Base-by-base conservation (phyloP, 1,140 invertebrate genomes). In the Philopotamus ludificatus region DNA sequence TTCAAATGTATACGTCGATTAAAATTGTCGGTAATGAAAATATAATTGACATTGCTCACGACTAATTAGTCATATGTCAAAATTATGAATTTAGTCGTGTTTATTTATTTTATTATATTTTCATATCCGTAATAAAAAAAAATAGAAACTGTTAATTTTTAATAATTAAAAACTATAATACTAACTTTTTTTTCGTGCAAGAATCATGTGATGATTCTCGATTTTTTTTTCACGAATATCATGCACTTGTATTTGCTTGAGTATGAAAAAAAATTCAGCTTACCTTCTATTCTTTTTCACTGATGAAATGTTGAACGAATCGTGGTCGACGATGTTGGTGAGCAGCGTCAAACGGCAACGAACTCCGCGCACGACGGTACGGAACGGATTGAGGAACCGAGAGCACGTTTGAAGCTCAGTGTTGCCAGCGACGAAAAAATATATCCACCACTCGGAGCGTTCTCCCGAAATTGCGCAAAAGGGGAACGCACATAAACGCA, bases 241-340 rank as follows among this genome's bases (percentile, higher is more conserved):
- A 12, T 34, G 28, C 28, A n/a, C n/a, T n/a, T n/a, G n/a, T n/a
- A 7, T 34, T 12, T 7, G 12, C 4, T 34, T 34, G 4, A 34
- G 28, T 12, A 34, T 34, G 12, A 47, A 47, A 47, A 7, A 47
- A 16, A 47, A n/a, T n/a, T n/a, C n/a, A n/a, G n/a, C 44, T 47
- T 16, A 47, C 44, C 44, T 47, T 3, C 44, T 9, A 16, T 7
- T 12, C 3, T 7, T 47, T 47, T 47, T 47, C 44, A 47, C 8
- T 47, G 44, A 47, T 47, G 44, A 47, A 47, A 47, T 8, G 44
- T 9, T 16, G 44, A 12, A 47, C n/a, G n/a, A 34, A 34, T 34
- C 28, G 28, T 34, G 12, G 28, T 7, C 28, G 28, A 34, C 4
- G 28, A 8, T 8, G 34, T n/a, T 47, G 44, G 18, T 16, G 15